Base-by-base conservation (phyloP, 1,140 invertebrate species). In the Mamestra configurata region DNA sequence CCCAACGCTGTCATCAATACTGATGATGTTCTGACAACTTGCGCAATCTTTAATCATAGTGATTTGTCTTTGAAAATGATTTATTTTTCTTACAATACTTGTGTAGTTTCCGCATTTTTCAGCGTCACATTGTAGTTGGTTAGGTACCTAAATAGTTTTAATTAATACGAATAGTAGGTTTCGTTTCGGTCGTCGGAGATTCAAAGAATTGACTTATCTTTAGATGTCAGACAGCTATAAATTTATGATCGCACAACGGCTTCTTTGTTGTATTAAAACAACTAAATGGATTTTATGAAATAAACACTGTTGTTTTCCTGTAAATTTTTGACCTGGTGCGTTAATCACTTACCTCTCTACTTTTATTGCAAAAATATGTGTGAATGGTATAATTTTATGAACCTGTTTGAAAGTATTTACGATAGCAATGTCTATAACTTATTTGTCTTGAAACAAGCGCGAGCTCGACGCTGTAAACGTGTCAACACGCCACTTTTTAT, bases 391-490 rank as follows among this genome's bases (percentile, higher is more conserved):
- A 57, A 59, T 81, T 72, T 86, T 84, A 84, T 80, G 77, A 84
- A 84, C 82, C 80, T 82, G 83, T 85, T 84, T 80, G 68, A 84
- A 83, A 79, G 83, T 79, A 83, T 84, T 86, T 84, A 80, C 73
- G 86, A 79, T 64, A 64, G 71, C 46, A 55, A 72, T 76, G 73
- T 66, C 59, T 77, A 83, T 84, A 80, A 82, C 46, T 83, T 81
- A 78, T 82, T 84, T 84, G 70, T 82, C 71, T 68, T 31, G 75
- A 35, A 76, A 83, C 77, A 83, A 85, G 77, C 72, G 75, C 57
- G 83, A 72, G 82, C 79, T 83, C 57, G 79, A 53, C 55, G 76
- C 82, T 85, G 84, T 90, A 88, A 89, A 91, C 82, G 82, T 84
- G 83, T 85, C 82, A 77, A 81, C 84, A 86, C 76, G 77, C 79